Evolutionary conservation across 92 coral and sea anemone species (phyloP).

Genomic region (Pocillopora grandis): DNA sequence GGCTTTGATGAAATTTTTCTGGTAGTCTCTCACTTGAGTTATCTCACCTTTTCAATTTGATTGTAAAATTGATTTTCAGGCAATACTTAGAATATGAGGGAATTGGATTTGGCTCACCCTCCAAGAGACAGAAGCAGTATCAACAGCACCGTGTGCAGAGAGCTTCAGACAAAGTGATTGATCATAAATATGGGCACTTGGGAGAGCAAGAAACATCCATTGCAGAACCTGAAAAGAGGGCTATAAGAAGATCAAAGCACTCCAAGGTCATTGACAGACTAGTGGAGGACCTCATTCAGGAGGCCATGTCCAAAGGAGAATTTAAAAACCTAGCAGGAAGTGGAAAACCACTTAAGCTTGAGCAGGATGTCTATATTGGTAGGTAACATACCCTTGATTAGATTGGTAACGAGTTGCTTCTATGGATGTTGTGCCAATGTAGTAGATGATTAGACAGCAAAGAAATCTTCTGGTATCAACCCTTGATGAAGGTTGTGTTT

Average conservation of each 20-base stretch:
- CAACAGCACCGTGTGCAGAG: conserved; percentile 72
- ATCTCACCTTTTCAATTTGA: no score
- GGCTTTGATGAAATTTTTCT: no score
- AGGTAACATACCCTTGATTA: conserved; percentile 9
- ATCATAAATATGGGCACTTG: conserved; percentile 63
- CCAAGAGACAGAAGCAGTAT: conserved; percentile 70
- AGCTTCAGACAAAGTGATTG: conserved; percentile 77
- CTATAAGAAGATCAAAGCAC: conserved; percentile 65
- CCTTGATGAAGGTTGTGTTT: no score
- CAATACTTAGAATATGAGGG: conserved; percentile 82
- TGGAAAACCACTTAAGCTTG: conserved; percentile 75
- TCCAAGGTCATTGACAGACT: conserved; percentile 84
- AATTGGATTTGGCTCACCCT: conserved; percentile 78
- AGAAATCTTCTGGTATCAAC: no score
- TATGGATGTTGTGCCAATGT: neutral
- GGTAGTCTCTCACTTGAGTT: no score
- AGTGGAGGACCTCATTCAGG: conserved; percentile 86
- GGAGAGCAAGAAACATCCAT: conserved; percentile 89
- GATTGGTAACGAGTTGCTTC: neutral
- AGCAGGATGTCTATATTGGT: conserved; percentile 72
- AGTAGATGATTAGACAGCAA: no score
- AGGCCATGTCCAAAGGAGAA: conserved; percentile 89
- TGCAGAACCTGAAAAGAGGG: conserved; percentile 81
- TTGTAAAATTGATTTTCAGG: conserved; percentile 23
- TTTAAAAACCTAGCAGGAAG: conserved; percentile 78